Base-by-base conservation (phyloP, 2,888 invertebrate species). In the Platynereis dumerilii region DNA sequence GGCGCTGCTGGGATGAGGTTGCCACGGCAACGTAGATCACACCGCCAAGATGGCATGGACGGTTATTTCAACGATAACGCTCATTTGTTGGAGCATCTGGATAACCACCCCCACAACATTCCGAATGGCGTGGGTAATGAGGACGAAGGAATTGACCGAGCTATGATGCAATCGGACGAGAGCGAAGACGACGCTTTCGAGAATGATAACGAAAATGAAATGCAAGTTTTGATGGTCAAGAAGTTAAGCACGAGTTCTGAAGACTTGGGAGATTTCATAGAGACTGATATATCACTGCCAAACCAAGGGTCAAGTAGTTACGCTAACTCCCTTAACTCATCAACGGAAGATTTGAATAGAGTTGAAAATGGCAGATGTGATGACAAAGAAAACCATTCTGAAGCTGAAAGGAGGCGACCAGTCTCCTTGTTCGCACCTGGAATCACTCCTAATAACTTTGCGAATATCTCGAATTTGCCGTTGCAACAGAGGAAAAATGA, bases 181-280 rank as follows among this genome's bases (percentile, higher is more conserved):
- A 34, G 34, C 12, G 34, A 34, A 34, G 34, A 34, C 34, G 34
- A 34, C 12, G 34, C 34, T 5, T 34, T 34, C 34, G 12, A 7
- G 5, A 34, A 34, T 34, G 34, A 34, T 5, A 34, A 34, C 12
- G 34, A 34, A 12, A 12, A 34, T 7, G 34, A 34, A 34, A 34
- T 34, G 48, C 60, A 24, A 28, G 60, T 29, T 7, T 24, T 2
- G 20, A 42, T 7, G 22, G 54, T 42, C 61, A 54, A 7, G 34
- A 54, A 24, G 22, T n/a, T 44, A 12, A 62, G 62, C 27, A 53
- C 27, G n/a, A 58, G 54, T 24, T 52, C 56, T 24, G 80, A 80
- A 53, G 80, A 80, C 54, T 73, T 74, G n/a, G 80, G 79, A 5
- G 80, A 80, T 65, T 81, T 78, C 65, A 80, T 81, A 61, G 81